Evolutionary conservation across 2,797 vertebrate species (phyloP).

Genomic region (Meriones psammophilus): DNA sequence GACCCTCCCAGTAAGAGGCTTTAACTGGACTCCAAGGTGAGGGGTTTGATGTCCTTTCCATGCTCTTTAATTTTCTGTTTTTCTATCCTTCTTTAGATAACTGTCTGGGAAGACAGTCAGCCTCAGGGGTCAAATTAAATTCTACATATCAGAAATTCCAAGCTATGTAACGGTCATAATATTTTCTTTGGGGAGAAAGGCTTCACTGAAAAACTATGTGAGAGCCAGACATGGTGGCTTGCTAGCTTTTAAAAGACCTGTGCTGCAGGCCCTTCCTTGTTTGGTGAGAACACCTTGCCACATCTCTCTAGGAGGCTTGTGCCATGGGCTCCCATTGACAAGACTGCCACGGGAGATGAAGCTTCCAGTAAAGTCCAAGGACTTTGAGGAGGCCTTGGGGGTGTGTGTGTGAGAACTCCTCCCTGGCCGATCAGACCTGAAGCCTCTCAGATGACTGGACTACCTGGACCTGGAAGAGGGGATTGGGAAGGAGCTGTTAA

Average conservation of each 20-base stretch:
- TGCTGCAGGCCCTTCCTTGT: background rate
- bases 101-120: background rate
- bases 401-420: background rate
- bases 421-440: background rate
- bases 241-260: background rate
- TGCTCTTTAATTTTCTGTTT: background rate
- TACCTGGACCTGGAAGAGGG: background rate
- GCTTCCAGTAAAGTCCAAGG: background rate
- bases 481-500: background rate
- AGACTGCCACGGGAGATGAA: background rate
- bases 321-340: background rate
- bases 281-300: accelerated
- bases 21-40: background rate
- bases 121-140: background rate
- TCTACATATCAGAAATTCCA: background rate
- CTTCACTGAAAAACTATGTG: background rate
- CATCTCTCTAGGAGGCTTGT: accelerated
- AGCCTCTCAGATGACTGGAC: background rate
- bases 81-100: background rate
- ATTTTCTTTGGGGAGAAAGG: background rate
- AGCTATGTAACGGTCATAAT: background rate
- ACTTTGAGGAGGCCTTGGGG: background rate
- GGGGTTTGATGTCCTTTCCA: background rate
- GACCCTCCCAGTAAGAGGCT: background rate
- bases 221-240: background rate